Evolutionary conservation across 2,888 invertebrate species (phyloP).

Genomic region (Pyrocoelia pectoralis): DNA sequence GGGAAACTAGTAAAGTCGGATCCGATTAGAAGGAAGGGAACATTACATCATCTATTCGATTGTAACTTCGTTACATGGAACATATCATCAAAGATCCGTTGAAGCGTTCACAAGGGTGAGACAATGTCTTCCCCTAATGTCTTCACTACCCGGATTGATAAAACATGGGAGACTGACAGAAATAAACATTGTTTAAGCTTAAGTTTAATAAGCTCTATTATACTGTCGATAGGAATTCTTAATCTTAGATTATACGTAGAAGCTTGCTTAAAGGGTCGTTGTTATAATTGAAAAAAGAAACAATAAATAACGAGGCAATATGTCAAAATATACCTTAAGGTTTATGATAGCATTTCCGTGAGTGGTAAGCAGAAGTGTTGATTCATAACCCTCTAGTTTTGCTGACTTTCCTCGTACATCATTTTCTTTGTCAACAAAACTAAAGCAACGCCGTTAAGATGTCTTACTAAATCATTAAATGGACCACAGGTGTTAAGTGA

Average conservation of each 20-base stretch:
- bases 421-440: constrained; percentile 39
- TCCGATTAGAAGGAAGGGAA: constrained; percentile 38
- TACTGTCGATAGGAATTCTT: constrained; percentile 31
- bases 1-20: constrained; percentile 30
- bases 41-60: constrained; percentile 40
- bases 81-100: constrained; percentile 40
- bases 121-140: constrained; percentile 43
- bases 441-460: constrained; percentile 43
- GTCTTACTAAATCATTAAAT: constrained; percentile 52
- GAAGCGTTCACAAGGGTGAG: constrained; percentile 40
- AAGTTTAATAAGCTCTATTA: constrained; percentile 36
- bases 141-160: constrained; percentile 42
- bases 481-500: constrained; percentile 51
- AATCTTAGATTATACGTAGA: too few relatives aligned
- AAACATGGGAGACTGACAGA: constrained; percentile 35
- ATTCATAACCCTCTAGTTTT: constrained; percentile 45
- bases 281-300: too few relatives aligned
- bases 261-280: too few relatives aligned
- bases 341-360: constrained; percentile 40
- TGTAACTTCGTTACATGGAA: constrained; percentile 38
- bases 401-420: constrained; percentile 41
- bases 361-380: constrained; percentile 47
- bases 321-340: constrained; percentile 19
- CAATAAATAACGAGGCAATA: constrained; percentile 11
- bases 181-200: constrained; percentile 38